Evolutionary conservation across 2,888 invertebrate species (phyloP), one percentile per base, ranked within the genome.

Genomic region (Lepidocyrtoides sp.): DNA sequence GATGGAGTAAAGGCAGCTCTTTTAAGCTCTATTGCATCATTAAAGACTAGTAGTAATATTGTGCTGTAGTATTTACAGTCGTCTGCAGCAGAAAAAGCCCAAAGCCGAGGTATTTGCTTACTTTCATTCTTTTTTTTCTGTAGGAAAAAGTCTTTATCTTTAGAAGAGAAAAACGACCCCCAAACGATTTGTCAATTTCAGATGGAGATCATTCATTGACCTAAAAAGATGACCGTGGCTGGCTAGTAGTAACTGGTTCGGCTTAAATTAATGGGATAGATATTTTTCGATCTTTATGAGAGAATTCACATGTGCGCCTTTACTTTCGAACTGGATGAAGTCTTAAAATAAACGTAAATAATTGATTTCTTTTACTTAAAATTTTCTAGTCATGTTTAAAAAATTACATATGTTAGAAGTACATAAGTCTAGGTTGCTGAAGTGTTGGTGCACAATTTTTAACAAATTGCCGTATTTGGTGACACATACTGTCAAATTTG

Each of bases 171-270:
- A 69, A 69, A 69, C 32, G 69, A 36, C 69, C 5, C 69, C 69
- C 69, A 41, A 69, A 36, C 69, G 69, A 69, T 69, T 69, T 69
- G 69, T 69, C 69, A 69, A 69, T 69, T 69, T 69, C 69, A 69
- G 36, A 69, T 17, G 69, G 26, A 69, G 69, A 69, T 69, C 69
- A 69, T 69, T 69, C 69, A 69, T 17, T 26, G 69, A 69, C 17
- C 32, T n/a, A 69, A 69, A 41, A 7, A 12, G 44, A 48, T 48
- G 44, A 12, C 14, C 7, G 2, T 36, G 4, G 2, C 44, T 7
- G n/a, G 2, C 44, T 48, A 12, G 44, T 12, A 48, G 12, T 7
- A 48, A 48, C 44, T 48, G 12, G 44, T 48, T 14, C 12, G 8
- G 36, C 44, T 8, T 8, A 48, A 48, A 48, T 8, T 48, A 48